These are phyloP conservation scores for Psittacula derbiana DNA, from an alignment of 2,797 vertebrate species.

Conservation along the genomic window DNA sequence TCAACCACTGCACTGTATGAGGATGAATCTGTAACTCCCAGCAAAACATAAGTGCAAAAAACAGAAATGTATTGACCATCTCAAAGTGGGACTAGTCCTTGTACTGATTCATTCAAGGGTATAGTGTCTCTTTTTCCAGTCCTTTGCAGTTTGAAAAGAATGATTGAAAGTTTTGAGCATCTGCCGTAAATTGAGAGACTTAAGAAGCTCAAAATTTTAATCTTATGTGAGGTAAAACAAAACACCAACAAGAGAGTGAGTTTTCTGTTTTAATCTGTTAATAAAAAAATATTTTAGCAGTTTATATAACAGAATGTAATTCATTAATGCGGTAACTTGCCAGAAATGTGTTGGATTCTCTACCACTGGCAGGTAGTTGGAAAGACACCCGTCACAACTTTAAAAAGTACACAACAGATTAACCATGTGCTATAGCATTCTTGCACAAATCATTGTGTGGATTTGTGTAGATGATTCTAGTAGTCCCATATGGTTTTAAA, in stretches of 20 bases:
- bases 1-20: background rate
- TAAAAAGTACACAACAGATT: background rate
- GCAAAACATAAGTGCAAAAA: background rate
- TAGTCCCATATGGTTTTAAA: background rate
- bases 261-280: background rate
- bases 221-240: background rate
- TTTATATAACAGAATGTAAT: background rate
- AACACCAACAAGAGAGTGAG: background rate
- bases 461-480: background rate
- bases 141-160: background rate
- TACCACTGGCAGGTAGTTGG: background rate
- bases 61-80: background rate
- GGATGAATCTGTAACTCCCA: background rate
- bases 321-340: background rate
- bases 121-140: background rate
- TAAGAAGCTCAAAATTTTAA: constrained; percentile 1
- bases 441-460: background rate
- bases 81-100: background rate
- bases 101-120: background rate
- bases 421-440: background rate
- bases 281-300: background rate
- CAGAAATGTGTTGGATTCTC: background rate
- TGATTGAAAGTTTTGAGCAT: background rate
- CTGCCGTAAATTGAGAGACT: background rate
- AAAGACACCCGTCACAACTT: background rate